Conservation (phyloP, 2,797 vertebrate genomes). For the Leucoraja ocellata region DNA sequence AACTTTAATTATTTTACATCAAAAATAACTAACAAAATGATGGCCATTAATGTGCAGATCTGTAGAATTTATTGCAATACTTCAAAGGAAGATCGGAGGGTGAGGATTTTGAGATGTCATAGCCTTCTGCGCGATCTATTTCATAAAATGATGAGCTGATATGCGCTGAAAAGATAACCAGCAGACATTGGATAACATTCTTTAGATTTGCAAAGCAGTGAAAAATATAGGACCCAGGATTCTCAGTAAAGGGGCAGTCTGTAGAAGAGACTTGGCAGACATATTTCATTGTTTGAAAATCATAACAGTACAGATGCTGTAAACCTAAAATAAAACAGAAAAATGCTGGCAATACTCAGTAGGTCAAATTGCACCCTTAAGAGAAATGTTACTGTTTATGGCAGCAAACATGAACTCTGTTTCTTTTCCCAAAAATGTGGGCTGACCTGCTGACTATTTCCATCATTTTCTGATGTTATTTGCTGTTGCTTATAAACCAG, state of each 20-base stretch:
- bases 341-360: too few species aligned
- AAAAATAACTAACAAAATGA: not conserved
- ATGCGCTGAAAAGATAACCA: not conserved
- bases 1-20: not conserved
- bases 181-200: not conserved
- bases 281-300: not conserved
- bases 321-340: too few species aligned
- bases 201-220: not conserved
- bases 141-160: not conserved
- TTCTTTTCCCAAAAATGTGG: too few species aligned
- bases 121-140: not conserved
- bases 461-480: not conserved
- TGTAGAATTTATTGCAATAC: slow-evolving; percentile 1
- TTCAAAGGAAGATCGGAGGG: not conserved
- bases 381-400: too few species aligned
- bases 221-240: not conserved
- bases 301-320: too few species aligned
- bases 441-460: too few species aligned
- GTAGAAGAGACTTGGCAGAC: not conserved
- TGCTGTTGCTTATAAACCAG: not conserved
- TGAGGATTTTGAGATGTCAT: not conserved
- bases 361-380: too few species aligned
- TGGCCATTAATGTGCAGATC: not conserved
- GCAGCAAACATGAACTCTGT: too few species aligned
- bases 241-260: not conserved